Evolutionary conservation across 2,113 vertebrate genomes (phyloP), one percentile per base, ranked within the genome.

Genomic region (Lates calcarifer): DNA sequence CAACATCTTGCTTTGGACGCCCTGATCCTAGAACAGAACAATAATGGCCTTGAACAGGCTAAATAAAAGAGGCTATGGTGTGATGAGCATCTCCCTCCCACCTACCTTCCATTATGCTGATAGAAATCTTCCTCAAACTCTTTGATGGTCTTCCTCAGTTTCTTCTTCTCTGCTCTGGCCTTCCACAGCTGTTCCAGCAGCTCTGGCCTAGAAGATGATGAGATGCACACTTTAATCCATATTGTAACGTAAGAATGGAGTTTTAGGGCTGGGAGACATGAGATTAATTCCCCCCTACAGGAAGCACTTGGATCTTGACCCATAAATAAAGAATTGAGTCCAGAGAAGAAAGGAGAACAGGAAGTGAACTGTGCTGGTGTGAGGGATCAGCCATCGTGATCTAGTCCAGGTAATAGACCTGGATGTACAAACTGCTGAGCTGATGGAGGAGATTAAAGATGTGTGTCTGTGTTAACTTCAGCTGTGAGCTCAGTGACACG

Each of bases 181-280:
- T 98, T 99, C 98, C 98, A 99, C 93, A 99, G 96, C 93, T 99
- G 98, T 92, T 98, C 98, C 94, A 99, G 86, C 90, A 99, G 96
- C 94, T 99, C 98, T 74, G 98, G 97, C 97, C 98, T 99, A 90
- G 66, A 91, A 89, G 85, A 80, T 20, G 96, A 93, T 69, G 91
- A 87, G 85, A 83, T 0, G 81, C 14, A 68, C 3, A 62, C 20
- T 37, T 12, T 22, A 64, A 11, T 24, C 37, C 22, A 62, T n/a
- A 24, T 62, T 7, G 20, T 24, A 33, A 29, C 3, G 45, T 28
- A 5, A 47, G 55, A 57, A 49, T 14, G 3, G 17, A 17, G 63
- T 2, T 43, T 43, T 43, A 5, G 13, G 3, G 3, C 13, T 43
- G 41, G 13, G 13, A 47, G 45, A 47, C 18, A 5, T 47, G 45